Base-by-base conservation (phyloP, 2,113 vertebrate genomes). In the Dasypus novemcinctus region DNA sequence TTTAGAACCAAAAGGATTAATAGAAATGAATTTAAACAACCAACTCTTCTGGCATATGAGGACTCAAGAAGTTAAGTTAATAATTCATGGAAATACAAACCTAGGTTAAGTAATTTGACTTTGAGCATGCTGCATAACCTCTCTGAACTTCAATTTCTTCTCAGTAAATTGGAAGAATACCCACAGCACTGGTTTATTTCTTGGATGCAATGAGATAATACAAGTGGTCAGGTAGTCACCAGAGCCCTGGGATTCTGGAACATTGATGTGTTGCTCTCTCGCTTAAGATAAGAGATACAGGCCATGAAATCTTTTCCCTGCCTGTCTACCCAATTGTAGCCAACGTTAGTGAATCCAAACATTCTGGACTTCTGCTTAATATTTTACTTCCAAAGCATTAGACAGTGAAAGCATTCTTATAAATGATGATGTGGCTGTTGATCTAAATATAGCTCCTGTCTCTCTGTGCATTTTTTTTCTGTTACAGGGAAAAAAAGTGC, bases 381-480 rank as follows among this genome's bases (percentile, higher is more conserved):
- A 84, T 63, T 86, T 95, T 69, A 69, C 21, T 90, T 79, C 63
- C 31, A 93, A 90, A 91, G 52, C 38, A 75, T 75, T 89, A 83
- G 86, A 52, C n/a, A 46, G 61, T 87, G 38, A 93, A 71, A 93
- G 21, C 11, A 72, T 81, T 90, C n/a, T 10, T 90, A 59, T 66
- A 79, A 84, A 75, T 54, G 46, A 91, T 87, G 78, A 79, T 25
- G 17, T 63, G 29, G 6, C 10, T 87, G 0, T 75, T 83, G n/a
- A 43, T 95, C 46, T 94, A 84, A 96, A 71, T 92, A 84, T 80
- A 96, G 31, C 14, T 71, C 27, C 21, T 43, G 8, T 86, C 36
- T 93, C 33, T 68, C 43, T 74, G 13, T 81, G 61, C 54, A 81
- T 82, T 96, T 31, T 66, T 95, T 95, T 83, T n/a, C 43, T 83